phyloP scores from a whole-genome alignment of 1,140 invertebrate genomes.

The Panulirus ornatus region DNA sequence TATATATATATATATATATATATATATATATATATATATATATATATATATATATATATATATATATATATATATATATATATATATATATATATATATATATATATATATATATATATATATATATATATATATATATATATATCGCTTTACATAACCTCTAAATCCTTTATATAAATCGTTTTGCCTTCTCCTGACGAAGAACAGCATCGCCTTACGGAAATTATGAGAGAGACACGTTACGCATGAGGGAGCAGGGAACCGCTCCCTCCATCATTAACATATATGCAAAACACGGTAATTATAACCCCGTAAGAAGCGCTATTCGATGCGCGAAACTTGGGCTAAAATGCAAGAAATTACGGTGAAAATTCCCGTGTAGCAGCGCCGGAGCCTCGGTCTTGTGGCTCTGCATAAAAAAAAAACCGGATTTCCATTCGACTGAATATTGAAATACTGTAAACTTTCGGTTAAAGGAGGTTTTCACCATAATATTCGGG shows the following conservation, averaged over 20 bases:
- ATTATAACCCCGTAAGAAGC: constrained; percentile 2
- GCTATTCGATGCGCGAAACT: background rate
- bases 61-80: constrained; percentile 19
- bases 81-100: constrained; percentile 30
- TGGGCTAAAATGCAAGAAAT: no score
- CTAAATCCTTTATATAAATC: background rate
- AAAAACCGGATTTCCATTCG: no score
- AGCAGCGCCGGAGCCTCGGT: no score
- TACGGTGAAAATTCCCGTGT: no score
- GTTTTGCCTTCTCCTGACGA: no score
- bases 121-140: constrained; percentile 22
- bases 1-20: no score
- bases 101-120: constrained; percentile 41
- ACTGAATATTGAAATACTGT: no score
- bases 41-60: no score
- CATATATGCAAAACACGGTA: constrained; percentile 31
- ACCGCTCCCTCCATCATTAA: background rate
- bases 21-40: no score
- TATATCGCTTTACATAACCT: background rate
- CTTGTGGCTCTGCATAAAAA: no score
- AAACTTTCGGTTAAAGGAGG: no score
- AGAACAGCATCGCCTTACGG: background rate
- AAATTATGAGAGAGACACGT: background rate
- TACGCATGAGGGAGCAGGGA: background rate
- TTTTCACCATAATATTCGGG: no score